Evolutionary conservation across 2,888 invertebrate species (phyloP).

Genomic region (Thymelicus sylvestris): DNA sequence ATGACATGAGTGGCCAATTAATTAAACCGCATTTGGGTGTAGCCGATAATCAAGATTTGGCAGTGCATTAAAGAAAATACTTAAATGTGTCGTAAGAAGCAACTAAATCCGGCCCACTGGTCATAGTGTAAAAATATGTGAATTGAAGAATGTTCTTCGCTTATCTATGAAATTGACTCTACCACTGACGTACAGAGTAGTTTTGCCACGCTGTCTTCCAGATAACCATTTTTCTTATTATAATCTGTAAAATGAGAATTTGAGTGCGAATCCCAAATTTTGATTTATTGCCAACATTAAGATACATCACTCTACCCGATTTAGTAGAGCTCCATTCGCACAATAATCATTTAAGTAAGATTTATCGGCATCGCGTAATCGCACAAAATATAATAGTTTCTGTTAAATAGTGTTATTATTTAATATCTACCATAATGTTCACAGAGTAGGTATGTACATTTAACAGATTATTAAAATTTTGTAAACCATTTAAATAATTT

Average conservation of each 20-base stretch:
- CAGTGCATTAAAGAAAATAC: too few relatives aligned
- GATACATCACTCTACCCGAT: slow-evolving; percentile 39
- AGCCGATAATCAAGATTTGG: too few relatives aligned
- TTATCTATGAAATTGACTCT: too few relatives aligned
- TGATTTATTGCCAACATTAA: slow-evolving; percentile 45
- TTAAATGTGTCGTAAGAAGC: too few relatives aligned
- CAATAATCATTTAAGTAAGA: slow-evolving; percentile 44
- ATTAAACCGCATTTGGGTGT: too few relatives aligned
- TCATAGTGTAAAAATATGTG: too few relatives aligned
- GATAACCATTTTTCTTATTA: neutral
- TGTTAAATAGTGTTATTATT: slow-evolving; percentile 9
- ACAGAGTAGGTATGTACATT: neutral
- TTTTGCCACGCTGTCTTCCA: neutral
- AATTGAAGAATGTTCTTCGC: too few relatives aligned
- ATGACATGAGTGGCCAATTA: too few relatives aligned
- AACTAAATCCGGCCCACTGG: too few relatives aligned
- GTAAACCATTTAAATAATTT: too few relatives aligned
- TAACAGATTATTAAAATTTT: too few relatives aligned
- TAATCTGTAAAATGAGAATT: slow-evolving; percentile 31
- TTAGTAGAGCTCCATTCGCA: slow-evolving; percentile 43
- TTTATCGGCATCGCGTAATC: slow-evolving; percentile 42
- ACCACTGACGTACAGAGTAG: neutral
- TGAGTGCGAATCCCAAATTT: slow-evolving; percentile 32
- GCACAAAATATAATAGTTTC: slow-evolving; percentile 6
- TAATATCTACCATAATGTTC: neutral